Base-by-base conservation (phyloP, 35 echinoderm and acorn worm species). In the Chiridota heheva region DNA sequence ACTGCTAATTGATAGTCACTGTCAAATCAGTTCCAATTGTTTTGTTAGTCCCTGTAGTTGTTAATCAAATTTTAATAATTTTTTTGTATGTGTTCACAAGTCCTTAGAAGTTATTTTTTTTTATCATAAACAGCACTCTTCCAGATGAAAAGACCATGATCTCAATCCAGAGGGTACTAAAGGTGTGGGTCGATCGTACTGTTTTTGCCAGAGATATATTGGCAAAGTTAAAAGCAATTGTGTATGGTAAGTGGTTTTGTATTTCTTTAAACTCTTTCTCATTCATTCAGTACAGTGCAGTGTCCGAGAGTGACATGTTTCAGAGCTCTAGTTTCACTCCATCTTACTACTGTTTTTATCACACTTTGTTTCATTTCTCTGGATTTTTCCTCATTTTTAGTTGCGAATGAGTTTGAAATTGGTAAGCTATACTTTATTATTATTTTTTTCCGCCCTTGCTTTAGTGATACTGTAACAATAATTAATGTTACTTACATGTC, bases 171-270 rank as follows among this genome's bases (percentile, higher is more conserved):
- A 70, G 78, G 35, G 84, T 91, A 17, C 58, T 91, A 29, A 97
- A 87, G 42, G 81, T 97, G 6, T 97, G 94, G 94, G 59, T 51
- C 40, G 89, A 97, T 22, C 73, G 89, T 61, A 65, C 41, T 84
- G 84, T 88, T 28, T 97, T 91, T 61, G 80, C 87, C n/a, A 73
- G 60, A 25, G 84, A 87, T 16, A 63, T 97, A 5, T 40, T 88
- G 15, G 55, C 84, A 30, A 82, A 82, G 33, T 80, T 97, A 27
- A 82, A 84, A 44, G 64, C 48, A 18, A 46, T 57, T 33, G 58
- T 92, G 16, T 61, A 67, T 60, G 87, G 87, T 90, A 61, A 60
- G 84, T 82, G 2, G 60, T 12, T 28, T 33, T 31, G n/a, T n/a
- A n/a, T n/a, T n/a, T n/a, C n/a, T n/a, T n/a, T n/a, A n/a, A n/a